Evolutionary conservation across 2,113 vertebrate genomes (phyloP).

Genomic region (Odocoileus virginianus): DNA sequence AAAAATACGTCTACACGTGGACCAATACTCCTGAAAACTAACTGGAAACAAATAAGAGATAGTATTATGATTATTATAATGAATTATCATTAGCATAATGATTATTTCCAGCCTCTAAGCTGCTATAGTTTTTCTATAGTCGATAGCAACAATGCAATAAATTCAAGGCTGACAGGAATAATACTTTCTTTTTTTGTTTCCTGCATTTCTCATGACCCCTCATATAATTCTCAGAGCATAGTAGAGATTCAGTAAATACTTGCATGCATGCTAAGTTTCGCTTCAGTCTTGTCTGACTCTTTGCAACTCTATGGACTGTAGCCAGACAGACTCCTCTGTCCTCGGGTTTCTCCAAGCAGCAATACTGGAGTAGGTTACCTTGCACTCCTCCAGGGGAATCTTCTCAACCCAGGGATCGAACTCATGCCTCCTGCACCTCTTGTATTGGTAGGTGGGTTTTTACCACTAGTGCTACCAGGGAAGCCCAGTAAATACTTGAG

Average conservation of each 20-base stretch:
- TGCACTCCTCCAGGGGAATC: background rate
- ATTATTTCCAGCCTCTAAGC: background rate
- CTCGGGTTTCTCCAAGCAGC: background rate
- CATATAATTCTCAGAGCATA: slow-evolving; percentile 7
- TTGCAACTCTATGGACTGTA: background rate
- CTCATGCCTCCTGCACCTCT: background rate
- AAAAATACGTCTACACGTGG: background rate
- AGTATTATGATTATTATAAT: background rate
- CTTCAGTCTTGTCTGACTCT: background rate
- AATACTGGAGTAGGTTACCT: background rate
- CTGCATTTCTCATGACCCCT: background rate
- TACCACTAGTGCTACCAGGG: background rate
- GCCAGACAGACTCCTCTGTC: background rate
- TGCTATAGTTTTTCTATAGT: background rate
- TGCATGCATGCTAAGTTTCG: background rate
- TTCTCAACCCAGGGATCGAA: background rate
- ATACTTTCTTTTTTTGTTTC: background rate
- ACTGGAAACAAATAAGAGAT: background rate
- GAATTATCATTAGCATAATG: background rate
- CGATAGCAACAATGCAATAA: background rate
- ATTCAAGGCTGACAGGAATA: background rate
- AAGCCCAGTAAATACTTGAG: background rate
- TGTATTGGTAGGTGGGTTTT: background rate
- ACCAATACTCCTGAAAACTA: background rate
- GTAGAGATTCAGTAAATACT: background rate